Base-by-base conservation (phyloP, 2,888 invertebrate species). In the Mythimna loreyi region DNA sequence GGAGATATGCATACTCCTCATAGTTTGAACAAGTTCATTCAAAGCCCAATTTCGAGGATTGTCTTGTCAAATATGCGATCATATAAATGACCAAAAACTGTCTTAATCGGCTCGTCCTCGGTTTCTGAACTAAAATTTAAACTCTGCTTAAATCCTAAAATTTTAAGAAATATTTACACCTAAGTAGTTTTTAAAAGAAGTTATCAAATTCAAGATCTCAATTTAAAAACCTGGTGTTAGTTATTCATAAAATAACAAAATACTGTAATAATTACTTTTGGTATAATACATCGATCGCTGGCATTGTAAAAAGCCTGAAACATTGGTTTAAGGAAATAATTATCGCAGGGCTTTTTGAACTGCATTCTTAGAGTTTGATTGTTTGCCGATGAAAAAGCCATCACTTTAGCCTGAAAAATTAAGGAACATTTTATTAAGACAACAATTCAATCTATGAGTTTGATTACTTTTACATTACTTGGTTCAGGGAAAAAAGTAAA, bases 311-410 rank as follows among this genome's bases (percentile, higher is more conserved):
- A n/a, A 28, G 16, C 1, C 21, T 72, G 43, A 50, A 72, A 36
- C 5, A 72, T 0, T n/a, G 68, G 33, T 25, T 43, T 69, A 43
- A 72, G 50, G 19, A 69, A 69, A 13, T 72, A 25, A 52, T 28
- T 72, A 16, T 69, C 43, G 21, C 68, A 69, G 11, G 72, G 62
- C 5, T 72, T 69, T 11, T 71, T 60, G 43, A 73, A 72, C 16
- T 76, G 80, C 55, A 71, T 63, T 19, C 72, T 30, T 21, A 69
- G 1, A 13, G 68, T 72, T 72, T 72, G 43, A 61, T 69, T 69
- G 43, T 21, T 43, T 21, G 25, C 49, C 6, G 50, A 0, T 16
- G 40, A 25, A 72, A 33, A 69, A 25, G 33, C 8, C 33, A 50
- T 16, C 23, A 50, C 23, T 6, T 71, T 68, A 0, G 23, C 36